Conservation (phyloP, 1,140 invertebrate genomes). For the Lamellibrachia luymesi region DNA sequence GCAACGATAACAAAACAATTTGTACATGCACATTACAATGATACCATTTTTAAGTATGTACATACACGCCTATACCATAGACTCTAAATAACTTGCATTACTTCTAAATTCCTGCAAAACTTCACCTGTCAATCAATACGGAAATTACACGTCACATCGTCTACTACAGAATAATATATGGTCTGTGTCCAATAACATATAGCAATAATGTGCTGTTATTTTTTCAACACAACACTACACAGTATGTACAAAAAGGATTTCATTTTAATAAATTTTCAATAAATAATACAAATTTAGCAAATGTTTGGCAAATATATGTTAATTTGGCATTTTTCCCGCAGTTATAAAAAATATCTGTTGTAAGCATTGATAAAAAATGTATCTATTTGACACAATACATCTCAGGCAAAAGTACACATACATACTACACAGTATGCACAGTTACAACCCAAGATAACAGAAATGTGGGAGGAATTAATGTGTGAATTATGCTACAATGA, state of each 20-base stretch:
- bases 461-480: not conserved
- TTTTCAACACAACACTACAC: not conserved
- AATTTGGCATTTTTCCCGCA: not conserved
- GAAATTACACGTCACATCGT: not conserved
- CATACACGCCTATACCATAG: not conserved
- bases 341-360: not conserved
- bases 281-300: not conserved
- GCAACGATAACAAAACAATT: not conserved
- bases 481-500: not conserved
- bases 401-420: not conserved
- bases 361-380: not conserved
- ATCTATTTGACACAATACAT: not conserved
- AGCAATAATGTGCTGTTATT: not conserved
- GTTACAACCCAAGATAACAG: not conserved
- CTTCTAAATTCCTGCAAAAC: not conserved
- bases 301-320: not conserved
- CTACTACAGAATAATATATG: constrained; percentile 5
- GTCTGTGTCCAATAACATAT: not conserved
- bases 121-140: not conserved
- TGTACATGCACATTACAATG: not conserved
- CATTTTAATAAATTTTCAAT: not conserved
- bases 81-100: not conserved
- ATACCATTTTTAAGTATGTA: not conserved
- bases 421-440: not conserved
- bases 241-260: not conserved